Conservation (phyloP, 2,888 invertebrate genomes). For the Thymelicus sylvestris region DNA sequence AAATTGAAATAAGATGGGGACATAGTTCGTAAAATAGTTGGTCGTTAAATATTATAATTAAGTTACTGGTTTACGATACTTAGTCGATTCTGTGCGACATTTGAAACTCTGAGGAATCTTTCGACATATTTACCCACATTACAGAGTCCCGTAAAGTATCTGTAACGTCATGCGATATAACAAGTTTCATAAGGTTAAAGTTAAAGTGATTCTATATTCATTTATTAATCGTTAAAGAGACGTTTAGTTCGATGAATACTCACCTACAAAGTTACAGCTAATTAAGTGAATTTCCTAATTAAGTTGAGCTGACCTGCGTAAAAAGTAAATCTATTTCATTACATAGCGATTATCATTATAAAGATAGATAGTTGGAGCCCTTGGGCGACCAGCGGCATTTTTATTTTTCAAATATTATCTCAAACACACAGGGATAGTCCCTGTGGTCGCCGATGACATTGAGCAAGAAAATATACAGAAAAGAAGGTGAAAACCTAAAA, state of each 20-base stretch:
- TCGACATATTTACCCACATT: background rate
- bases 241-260: background rate
- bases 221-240: no score
- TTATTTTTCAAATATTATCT: no score
- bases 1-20: background rate
- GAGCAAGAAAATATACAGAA: no score
- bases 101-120: constrained; percentile 2
- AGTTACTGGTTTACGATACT: background rate
- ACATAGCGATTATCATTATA: background rate
- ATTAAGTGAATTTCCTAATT: constrained; percentile 7
- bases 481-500: no score
- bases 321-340: background rate
- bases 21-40: background rate
- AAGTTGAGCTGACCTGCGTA: background rate
- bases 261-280: background rate
- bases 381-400: no score
- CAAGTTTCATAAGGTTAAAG: background rate
- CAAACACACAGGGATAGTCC: no score
- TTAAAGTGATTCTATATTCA: background rate
- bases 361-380: no score
- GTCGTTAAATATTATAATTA: background rate
- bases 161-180: background rate
- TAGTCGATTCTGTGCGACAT: background rate
- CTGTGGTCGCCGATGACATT: no score
- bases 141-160: background rate